Evolutionary conservation across 1,140 invertebrate species (phyloP), one percentile per base, ranked within the genome.

Genomic region (Diploscapter pachys): DNA sequence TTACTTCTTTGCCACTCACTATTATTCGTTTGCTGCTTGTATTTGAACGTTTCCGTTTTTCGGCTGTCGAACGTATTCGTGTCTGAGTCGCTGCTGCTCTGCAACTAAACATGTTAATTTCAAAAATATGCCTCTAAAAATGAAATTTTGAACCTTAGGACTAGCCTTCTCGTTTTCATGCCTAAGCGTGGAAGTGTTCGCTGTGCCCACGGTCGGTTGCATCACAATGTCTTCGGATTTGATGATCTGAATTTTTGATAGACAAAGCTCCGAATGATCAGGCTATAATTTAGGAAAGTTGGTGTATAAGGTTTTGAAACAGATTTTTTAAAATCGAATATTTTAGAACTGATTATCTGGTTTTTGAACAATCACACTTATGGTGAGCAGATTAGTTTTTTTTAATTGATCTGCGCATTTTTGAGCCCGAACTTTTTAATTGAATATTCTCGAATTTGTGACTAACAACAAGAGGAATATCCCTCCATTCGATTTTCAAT

Each of bases 221-320:
- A 62, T 31, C 65, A 50, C 8, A n/a, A 72, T 68, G 51, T 81
- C 82, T 51, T 82, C 80, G 8, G 70, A 70, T 63, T 61, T 77
- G 11, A 80, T 73, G 4, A 78, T 76, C 69, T 83, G 31, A 31
- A 31, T 31, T 31, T 31, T 31, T 31, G 31, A 31, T 31, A 31
- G 31, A 31, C 31, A 31, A 31, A 31, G 31, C 31, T 31, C 31
- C 31, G 31, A 31, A 31, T 31, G 31, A 31, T 31, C 31, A 31
- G 31, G 31, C 31, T 31, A 31, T 31, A 31, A 31, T 31, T 31
- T 31, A 31, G 31, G 31, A 31, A 31, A 31, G 1, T 31, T 31
- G 31, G 31, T 31, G 31, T 31, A 31, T 31, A 31, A 31, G 31
- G 31, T 31, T 31, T 31, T 31, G 31, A 31, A 31, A 31, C 31